Evolutionary conservation across 1,140 invertebrate genomes (phyloP), one percentile per base, ranked within the genome.

Genomic region (Littorina saxatilis): DNA sequence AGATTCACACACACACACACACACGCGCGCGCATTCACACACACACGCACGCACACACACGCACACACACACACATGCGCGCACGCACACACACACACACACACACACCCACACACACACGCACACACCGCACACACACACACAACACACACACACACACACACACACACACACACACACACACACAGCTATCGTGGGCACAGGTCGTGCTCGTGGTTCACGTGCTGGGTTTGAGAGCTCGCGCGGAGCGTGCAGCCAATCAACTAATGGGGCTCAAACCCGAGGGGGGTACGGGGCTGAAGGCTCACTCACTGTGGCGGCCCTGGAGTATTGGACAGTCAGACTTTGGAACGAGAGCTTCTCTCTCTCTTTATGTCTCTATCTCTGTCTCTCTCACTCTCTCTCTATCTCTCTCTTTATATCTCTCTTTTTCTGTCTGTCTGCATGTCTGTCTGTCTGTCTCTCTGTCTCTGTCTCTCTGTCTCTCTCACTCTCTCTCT

Each of bases 241-340:
- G n/a, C 11, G 43, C 0, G 17, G 70, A 1, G 75, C 37, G 75
- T 78, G 75, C 32, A 29, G 75, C 47, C 73, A 75, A 75, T 75
- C 73, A 75, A 32, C 73, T 75, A 75, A 75, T 75, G 73, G 73
- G 15, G 73, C 4, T 11, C 29, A 32, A n/a, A 43, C 73, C 50
- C 15, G 50, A 39, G 72, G 73, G 73, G 43, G 29, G 4, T 52
- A 32, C 35, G 11, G 20, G 70, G 39, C 39, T 73, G 15, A 11
- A 39, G 35, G n/a, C n/a, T n/a, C n/a, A n/a, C n/a, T n/a, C n/a
- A n/a, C n/a, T n/a, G n/a, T n/a, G n/a, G n/a, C n/a, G n/a, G n/a
- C n/a, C n/a, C n/a, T n/a, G n/a, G n/a, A n/a, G n/a, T n/a, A n/a
- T n/a, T n/a, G n/a, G n/a, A n/a, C n/a, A n/a, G n/a, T n/a, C n/a